phyloP scores from a whole-genome alignment of 2,888 invertebrate genomes.

The Caenorhabditis sp. region DNA sequence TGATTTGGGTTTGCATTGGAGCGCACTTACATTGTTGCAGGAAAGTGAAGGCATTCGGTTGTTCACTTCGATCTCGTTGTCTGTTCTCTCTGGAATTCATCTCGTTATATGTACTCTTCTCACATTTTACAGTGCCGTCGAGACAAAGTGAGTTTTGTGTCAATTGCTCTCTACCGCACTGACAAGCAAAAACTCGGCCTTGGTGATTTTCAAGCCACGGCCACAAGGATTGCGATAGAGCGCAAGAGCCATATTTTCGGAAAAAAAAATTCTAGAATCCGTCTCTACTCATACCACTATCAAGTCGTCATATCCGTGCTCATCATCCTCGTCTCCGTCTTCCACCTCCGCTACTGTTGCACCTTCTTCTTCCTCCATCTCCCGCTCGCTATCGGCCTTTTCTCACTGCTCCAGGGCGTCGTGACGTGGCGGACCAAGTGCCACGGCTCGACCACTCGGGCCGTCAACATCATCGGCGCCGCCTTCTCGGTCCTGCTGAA shows the following conservation, averaged over 20 bases:
- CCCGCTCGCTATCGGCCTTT: constrained; percentile 60
- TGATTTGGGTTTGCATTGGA: no score
- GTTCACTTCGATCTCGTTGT: constrained; percentile 60
- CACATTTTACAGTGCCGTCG: constrained; percentile 65
- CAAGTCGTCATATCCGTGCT: constrained; percentile 63
- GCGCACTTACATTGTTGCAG: background rate
- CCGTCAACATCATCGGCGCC: constrained; percentile 63
- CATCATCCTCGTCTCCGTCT: constrained; percentile 54
- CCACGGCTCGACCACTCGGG: constrained; percentile 59
- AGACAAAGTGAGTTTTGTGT: constrained; percentile 61
- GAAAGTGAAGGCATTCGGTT: constrained; percentile 44
- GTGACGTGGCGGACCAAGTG: constrained; percentile 59
- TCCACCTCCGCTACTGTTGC: constrained; percentile 65
- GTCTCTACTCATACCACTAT: constrained; percentile 67
- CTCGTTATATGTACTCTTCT: constrained; percentile 61
- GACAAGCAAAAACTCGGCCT: no score
- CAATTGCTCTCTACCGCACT: background rate
- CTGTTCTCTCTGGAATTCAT: constrained; percentile 61
- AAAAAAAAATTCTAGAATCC: constrained; percentile 58
- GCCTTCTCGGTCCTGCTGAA: constrained; percentile 58
- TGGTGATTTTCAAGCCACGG: no score
- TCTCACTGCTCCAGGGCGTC: constrained; percentile 60
- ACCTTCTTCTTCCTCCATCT: constrained; percentile 67
- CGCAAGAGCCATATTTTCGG: background rate
- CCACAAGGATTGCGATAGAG: background rate